Conservation (phyloP, 1,140 invertebrate species). For the Sarcophaga peregrina region DNA sequence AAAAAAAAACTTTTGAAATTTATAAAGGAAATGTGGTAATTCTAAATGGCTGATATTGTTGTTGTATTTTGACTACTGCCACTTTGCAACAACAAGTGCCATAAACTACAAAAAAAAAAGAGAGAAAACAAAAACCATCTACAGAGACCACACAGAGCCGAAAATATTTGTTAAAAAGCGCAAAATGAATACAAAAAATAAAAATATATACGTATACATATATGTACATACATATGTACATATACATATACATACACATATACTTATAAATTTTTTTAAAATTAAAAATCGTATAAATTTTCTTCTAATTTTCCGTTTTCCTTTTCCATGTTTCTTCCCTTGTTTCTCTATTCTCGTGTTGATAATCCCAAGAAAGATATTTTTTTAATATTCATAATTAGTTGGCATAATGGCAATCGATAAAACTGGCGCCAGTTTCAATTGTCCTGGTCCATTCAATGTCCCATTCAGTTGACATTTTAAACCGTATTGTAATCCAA, state of each 20-base stretch:
- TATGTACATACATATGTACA: no score
- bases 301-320: background rate
- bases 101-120: background rate
- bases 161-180: background rate
- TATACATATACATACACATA: no score
- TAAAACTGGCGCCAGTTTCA: conserved; percentile 37
- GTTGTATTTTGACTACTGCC: background rate
- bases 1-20: background rate
- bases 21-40: conserved; percentile 1
- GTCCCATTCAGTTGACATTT: background rate
- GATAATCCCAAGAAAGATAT: background rate
- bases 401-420: background rate
- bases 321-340: no score
- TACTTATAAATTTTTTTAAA: no score
- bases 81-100: background rate
- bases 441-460: background rate
- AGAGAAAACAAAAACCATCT: no score
- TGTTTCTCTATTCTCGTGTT: background rate
- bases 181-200: background rate
- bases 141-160: background rate
- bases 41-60: background rate
- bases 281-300: background rate
- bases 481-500: background rate
- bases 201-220: no score
- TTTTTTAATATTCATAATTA: conserved; percentile 36